phyloP scores from a whole-genome alignment of 1,140 invertebrate species.

The Rhopalosiphum padi region DNA sequence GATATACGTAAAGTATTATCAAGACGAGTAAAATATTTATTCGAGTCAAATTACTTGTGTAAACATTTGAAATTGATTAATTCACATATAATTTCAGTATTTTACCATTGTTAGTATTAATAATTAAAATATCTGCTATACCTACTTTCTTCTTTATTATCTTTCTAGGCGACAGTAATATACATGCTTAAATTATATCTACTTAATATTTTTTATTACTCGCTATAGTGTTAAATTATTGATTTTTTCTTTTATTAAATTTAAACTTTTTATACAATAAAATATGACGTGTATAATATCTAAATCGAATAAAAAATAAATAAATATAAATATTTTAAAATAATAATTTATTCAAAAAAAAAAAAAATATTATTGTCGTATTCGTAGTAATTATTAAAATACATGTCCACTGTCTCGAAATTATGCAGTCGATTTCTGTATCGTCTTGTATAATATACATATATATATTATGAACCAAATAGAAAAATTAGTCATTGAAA shows the following conservation, averaged over 20 bases:
- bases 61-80: not conserved
- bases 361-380: not conserved
- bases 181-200: not conserved
- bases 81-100: not conserved
- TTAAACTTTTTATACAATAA: not conserved
- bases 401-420: not conserved
- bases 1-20: not conserved
- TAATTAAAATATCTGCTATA: not conserved
- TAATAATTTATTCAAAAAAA: not conserved
- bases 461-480: too few species aligned
- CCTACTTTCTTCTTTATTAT: not conserved
- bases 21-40: not conserved
- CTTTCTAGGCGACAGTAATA: not conserved
- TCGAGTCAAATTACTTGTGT: not conserved
- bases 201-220: not conserved
- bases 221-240: not conserved
- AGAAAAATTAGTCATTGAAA: too few species aligned
- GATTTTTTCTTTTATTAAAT: slow-evolving; percentile 9
- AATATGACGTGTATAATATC: not conserved
- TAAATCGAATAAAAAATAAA: not conserved
- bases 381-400: too few species aligned
- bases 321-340: too few species aligned
- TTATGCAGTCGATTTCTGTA: not conserved
- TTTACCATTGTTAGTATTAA: not conserved
- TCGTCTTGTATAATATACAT: too few species aligned